Conservation (phyloP, 2,888 invertebrate species). For the Andrena trimmerana region DNA sequence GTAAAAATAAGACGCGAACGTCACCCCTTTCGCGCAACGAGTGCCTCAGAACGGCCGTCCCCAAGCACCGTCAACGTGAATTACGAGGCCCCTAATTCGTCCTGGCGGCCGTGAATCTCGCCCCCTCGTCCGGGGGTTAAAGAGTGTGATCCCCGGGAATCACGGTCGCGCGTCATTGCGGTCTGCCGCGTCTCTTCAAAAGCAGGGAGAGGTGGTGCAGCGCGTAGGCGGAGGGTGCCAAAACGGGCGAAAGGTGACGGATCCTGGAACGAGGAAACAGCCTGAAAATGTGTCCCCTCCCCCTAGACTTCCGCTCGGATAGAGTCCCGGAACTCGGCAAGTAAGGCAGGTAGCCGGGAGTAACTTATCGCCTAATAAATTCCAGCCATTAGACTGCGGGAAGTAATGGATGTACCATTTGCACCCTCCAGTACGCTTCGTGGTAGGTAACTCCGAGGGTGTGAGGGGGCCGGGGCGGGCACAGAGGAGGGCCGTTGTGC, state of each 20-base stretch:
- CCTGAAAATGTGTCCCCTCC: conserved; percentile 72
- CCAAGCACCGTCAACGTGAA: conserved; percentile 42
- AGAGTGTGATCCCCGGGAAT: conserved; percentile 61
- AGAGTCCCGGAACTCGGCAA: conserved; percentile 73
- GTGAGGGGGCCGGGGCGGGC: conserved; percentile 3
- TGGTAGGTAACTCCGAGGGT: conserved; percentile 44
- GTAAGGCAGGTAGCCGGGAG: conserved; percentile 73
- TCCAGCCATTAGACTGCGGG: conserved; percentile 81
- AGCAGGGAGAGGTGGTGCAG: not conserved
- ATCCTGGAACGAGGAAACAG: conserved; percentile 51
- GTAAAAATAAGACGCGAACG: conserved; percentile 57
- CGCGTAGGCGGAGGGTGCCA: not conserved
- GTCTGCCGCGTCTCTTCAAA: conserved; percentile 60
- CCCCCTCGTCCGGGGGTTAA: conserved; percentile 44
- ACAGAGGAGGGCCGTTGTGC: conserved; percentile 29
- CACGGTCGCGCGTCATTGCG: conserved; percentile 62
- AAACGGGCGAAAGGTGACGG: conserved; percentile 17
- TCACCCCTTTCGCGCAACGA: conserved; percentile 17
- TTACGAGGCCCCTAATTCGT: conserved; percentile 45
- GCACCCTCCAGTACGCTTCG: conserved; percentile 75
- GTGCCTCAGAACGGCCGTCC: conserved; percentile 4
- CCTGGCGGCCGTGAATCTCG: conserved; percentile 63
- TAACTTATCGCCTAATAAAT: conserved; percentile 82
- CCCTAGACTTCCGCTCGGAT: conserved; percentile 72
- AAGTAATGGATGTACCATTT: conserved; percentile 81